These are phyloP conservation scores for Microctenopoma stevenorrisi DNA, from an alignment of 2,797 vertebrate genomes.

Conservation along the genomic window DNA sequence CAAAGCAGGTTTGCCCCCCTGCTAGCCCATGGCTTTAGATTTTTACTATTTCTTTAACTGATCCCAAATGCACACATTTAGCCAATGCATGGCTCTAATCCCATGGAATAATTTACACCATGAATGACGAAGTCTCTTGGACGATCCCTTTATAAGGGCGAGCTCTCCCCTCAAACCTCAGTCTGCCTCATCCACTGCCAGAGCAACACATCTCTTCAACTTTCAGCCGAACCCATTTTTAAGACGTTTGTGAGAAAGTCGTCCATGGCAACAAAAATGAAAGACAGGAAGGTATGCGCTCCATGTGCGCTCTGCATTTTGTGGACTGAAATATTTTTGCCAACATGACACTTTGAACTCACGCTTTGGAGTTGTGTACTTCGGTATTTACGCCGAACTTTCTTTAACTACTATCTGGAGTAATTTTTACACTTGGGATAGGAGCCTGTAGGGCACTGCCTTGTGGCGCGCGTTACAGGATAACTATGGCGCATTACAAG, in stretches of 20 bases:
- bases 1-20: constrained; percentile 93
- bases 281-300: constrained; percentile 92
- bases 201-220: constrained; percentile 59
- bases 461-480: constrained; percentile 28
- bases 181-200: constrained; percentile 71
- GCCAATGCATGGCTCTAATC: constrained; percentile 91
- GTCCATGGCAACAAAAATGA: constrained; percentile 92
- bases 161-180: constrained; percentile 73
- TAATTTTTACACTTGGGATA: background rate
- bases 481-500: constrained; percentile 11
- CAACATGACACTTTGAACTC: constrained; percentile 18
- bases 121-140: constrained; percentile 86
- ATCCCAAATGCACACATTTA: constrained; percentile 94
- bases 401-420: constrained; percentile 21
- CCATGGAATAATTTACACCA: constrained; percentile 90
- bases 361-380: constrained; percentile 9
- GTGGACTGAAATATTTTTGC: constrained; percentile 37
- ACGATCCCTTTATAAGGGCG: constrained; percentile 91
- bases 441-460: background rate
- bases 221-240: constrained; percentile 32
- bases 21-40: constrained; percentile 83
- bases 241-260: constrained; percentile 39
- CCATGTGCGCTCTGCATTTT: constrained; percentile 52
- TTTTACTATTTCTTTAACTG: constrained; percentile 88
- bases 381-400: background rate